Evolutionary conservation across 2,113 vertebrate genomes (phyloP).

Genomic region (Cricetomys ansorgei): DNA sequence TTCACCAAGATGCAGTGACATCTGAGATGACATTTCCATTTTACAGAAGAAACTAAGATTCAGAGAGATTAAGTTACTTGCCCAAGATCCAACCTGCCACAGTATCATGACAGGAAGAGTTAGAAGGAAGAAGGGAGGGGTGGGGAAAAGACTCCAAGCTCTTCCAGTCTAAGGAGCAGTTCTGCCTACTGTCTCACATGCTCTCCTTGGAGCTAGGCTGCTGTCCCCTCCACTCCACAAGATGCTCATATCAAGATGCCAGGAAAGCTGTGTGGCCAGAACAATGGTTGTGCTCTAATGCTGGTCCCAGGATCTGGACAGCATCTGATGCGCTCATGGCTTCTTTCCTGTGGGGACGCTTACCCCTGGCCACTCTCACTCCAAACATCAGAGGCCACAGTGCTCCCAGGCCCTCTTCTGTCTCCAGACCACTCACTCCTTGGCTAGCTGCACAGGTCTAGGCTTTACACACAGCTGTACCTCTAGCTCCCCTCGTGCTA

Average conservation of each 20-base stretch:
- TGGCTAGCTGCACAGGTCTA: not conserved
- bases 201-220: not conserved
- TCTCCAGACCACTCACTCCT: not conserved
- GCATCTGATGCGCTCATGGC: not conserved
- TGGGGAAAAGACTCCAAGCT: not conserved
- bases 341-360: not conserved
- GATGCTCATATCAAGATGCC: not conserved
- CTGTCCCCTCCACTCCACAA: not conserved
- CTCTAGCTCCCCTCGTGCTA: not conserved
- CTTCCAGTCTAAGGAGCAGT: not conserved
- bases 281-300: not conserved
- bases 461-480: not conserved
- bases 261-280: not conserved
- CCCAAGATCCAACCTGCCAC: not conserved
- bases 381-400: not conserved
- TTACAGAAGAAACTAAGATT: not conserved
- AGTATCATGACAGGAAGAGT: too few relatives aligned
- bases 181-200: not conserved
- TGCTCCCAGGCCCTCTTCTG: not conserved
- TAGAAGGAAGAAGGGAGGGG: not conserved
- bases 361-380: not conserved
- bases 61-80: not conserved
- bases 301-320: not conserved
- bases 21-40: not conserved
- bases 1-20: not conserved